phyloP scores from a whole-genome alignment of 2,797 vertebrate genomes.

The Neopelma chrysocephalum region DNA sequence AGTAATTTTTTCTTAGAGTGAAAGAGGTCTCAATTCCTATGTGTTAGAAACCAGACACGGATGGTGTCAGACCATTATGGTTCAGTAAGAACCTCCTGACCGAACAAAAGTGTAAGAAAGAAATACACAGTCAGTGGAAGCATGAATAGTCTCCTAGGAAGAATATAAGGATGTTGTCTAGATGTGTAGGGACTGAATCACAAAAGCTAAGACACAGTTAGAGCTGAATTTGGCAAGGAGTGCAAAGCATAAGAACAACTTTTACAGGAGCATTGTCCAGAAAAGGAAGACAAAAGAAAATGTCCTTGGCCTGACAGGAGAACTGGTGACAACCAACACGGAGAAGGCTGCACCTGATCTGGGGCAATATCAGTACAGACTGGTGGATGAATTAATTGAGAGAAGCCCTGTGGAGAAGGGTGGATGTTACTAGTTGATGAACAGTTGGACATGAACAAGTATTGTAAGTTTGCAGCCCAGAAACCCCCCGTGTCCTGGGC shows the following conservation, averaged over 20 bases:
- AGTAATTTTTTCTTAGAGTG: background rate
- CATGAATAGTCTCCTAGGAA: background rate
- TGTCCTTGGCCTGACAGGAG: accelerated
- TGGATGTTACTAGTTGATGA: background rate
- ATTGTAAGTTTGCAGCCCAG: background rate
- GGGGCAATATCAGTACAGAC: background rate
- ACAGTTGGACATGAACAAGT: accelerated
- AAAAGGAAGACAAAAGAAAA: background rate
- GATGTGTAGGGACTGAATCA: background rate
- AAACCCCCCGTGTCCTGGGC: accelerated
- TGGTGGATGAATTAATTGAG: background rate
- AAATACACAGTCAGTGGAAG: background rate
- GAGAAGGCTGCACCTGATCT: accelerated
- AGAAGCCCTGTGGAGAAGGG: background rate
- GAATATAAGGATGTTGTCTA: background rate
- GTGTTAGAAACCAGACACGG: accelerated
- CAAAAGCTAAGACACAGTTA: background rate
- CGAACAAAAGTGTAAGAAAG: background rate
- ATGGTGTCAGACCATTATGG: background rate
- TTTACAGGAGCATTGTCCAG: background rate
- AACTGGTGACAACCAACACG: background rate
- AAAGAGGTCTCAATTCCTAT: accelerated
- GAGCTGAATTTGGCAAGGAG: background rate
- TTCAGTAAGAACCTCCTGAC: background rate
- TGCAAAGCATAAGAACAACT: background rate